Evolutionary conservation across 1,140 invertebrate species (phyloP), one percentile per base, ranked within the genome.

Genomic region (Ceratoteleas bidentatus): DNA sequence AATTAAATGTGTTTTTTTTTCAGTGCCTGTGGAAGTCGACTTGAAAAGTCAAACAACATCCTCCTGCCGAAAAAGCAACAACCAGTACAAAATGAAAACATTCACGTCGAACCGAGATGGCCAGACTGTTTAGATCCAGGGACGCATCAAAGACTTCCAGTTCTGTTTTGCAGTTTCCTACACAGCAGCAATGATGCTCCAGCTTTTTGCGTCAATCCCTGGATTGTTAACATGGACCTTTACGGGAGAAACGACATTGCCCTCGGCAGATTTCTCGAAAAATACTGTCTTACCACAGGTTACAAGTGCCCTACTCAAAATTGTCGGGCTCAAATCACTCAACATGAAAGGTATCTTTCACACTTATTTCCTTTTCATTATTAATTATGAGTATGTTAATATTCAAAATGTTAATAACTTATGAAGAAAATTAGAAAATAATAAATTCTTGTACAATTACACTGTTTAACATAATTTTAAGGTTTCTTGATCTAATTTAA

Each of bases 211-310:
- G 96, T 98, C 3, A 95, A 96, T 86, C 97, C 97, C 0, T 96
- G 96, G 94, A 94, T 98, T 14, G 95, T 98, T 0, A 95, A 95
- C 54, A 99, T 99, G 97, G 96, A 98, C 79, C 96, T 98, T 89
- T 99, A 99, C 90, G 97, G 97, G 0, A 93, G 94, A 13, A 97
- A 98, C 86, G 99, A 99, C 88, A 98, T 99, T 72, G 96, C 98
- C 3, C 89, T 99, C 4, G 99, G 98, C 45, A 95, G 95, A 74
- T 99, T 99, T 90, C 91, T 99, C 2, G 96, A 98, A 88, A 93
- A 96, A 54, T 99, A 98, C 87, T 99, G 98, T 90, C 97, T 98
- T 86, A 94, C 95, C 73, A 92, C 93, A 11, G 94, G 95, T 0
- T 98, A 97, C 87, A 94, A 94, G 34, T 99, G 98, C 87, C 96